Evolutionary conservation across 2,888 invertebrate species (phyloP), one percentile per base, ranked within the genome.

Genomic region (Mesorhabditis spiculigera): DNA sequence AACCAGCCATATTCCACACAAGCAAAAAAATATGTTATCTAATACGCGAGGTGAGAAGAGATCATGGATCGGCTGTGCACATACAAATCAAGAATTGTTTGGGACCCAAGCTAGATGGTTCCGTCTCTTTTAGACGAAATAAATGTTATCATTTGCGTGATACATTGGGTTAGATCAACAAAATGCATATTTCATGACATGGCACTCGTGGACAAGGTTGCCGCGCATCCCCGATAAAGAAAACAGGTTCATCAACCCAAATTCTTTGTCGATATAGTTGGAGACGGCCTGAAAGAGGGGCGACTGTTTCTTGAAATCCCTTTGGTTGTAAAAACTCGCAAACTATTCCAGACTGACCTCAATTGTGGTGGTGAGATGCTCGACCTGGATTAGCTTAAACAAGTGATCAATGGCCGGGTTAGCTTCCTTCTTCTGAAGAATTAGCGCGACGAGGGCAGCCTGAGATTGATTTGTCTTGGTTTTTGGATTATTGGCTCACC

Each of bases 181-280:
- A n/a, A 50, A 50, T 50, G 58, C 58, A 50, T 50, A 50, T 50
- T 50, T 50, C 58, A 50, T 50, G n/a, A 50, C 58, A 50, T 50
- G 58, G n/a, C 58, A 50, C n/a, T 50, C 58, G n/a, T 50, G 58
- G 58, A 50, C n/a, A n/a, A 50, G 58, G 10, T 50, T 50, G 10
- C 58, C 58, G 8, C 58, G 58, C 58, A 50, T 50, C n/a, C 58
- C 58, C 58, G 58, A 50, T 50, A 50, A 50, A 13, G 10, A 10
- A 50, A 50, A 50, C 58, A 50, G n/a, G n/a, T 50, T 50, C 58
- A 50, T 50, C n/a, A 50, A n/a, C 8, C 58, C 58, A 50, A 50
- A 50, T n/a, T 50, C 58, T n/a, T 50, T 50, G n/a, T 50, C 58
- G 58, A 50, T 50, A n/a, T 50, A 50, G 58, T 50, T 50, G 58